Base-by-base conservation (phyloP, 1,140 invertebrate species). In the Aphaenogaster ashmeadi region DNA sequence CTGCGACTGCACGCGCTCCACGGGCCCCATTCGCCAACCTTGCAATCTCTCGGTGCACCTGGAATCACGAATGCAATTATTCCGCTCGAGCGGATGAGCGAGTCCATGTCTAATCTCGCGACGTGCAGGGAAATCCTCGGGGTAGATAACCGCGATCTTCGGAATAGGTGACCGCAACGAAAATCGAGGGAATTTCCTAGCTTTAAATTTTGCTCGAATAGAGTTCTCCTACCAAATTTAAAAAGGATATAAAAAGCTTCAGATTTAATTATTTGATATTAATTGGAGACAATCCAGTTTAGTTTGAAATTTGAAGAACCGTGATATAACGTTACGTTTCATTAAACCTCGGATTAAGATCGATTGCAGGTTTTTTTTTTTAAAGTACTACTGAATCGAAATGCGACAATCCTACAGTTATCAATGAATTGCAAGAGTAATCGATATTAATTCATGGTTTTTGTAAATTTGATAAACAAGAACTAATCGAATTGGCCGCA, bases 1-100 rank as follows among this genome's bases (percentile, higher is more conserved):
- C 97, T 97, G 91, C 97, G 97, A 94, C 97, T 98, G 95, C 98
- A 99, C 18, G 96, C 95, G 88, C 97, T 97, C 98, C 98, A 99
- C 84, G 97, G 96, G 3, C 97, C 97, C 98, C 98, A 99, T 85
- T 98, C 97, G 69, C 97, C 96, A n/a, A 99, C 98, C 88, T 97
- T 97, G 94, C 98, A 99, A 93, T 98, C 97, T 91, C 97, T 95
- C 72, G 97, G 96, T 50, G 94, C 93, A 75, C 96, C 96, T 96
- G 92, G 7, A 95, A 93, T 54, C 86, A 92, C 60, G 75, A 88
- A 66, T 78, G 69, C 58, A 83, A 83, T 83, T 83, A 74, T 83
- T 83, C 79, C 79, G 64, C 79, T 81, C 66, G 66, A 56, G 66
- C 66, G 79, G 50, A 36, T 56, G 64, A 56, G 66, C 50, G 66